A percentile compares a stretch with the other conserved stretches of the same genome.
These are phyloP conservation scores for Netelia melanura DNA, from an alignment of 2,888 invertebrate genomes.

Conservation along the genomic window DNA sequence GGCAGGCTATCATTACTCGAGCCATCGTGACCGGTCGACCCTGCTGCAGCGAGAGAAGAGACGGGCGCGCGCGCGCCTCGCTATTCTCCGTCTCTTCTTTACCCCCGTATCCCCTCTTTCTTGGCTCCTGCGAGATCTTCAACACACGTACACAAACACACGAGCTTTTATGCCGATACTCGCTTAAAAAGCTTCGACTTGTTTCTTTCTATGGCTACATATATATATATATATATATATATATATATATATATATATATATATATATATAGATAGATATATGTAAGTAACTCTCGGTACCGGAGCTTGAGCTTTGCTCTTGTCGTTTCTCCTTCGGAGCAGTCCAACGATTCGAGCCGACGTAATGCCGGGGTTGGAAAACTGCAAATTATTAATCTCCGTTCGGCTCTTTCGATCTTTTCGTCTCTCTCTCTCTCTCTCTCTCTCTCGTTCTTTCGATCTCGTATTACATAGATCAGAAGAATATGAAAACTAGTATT, in stretches of 20 bases:
- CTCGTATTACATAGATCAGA: conserved; percentile 78
- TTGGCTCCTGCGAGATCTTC: conserved; percentile 47
- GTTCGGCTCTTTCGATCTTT: conserved; percentile 68
- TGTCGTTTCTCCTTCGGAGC: conserved; percentile 56
- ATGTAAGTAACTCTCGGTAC: conserved; percentile 1
- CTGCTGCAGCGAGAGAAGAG: conserved; percentile 77
- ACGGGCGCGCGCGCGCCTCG: conserved; percentile 73
- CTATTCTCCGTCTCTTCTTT: conserved; percentile 59
- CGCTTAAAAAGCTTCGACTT: conserved; percentile 63
- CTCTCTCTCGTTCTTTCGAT: conserved; percentile 15
- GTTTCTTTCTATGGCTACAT: conserved; percentile 1
- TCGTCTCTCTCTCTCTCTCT: conserved; percentile 29
- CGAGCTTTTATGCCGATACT: conserved; percentile 70
- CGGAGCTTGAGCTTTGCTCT: conserved; percentile 30
- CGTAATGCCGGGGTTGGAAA: conserved; percentile 81
- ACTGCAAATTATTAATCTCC: conserved; percentile 83
- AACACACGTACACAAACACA: conserved; percentile 2
- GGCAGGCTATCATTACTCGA: conserved; percentile 83
- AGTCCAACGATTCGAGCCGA: conserved; percentile 76
- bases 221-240: background rate
- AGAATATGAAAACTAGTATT: conserved; percentile 79
- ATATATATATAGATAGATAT: too few relatives aligned
- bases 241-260: too few relatives aligned
- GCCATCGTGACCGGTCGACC: conserved; percentile 84
- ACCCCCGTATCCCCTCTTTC: conserved; percentile 50